Base-by-base conservation (phyloP, 2,113 vertebrate species). In the Stigmatopora nigra region DNA sequence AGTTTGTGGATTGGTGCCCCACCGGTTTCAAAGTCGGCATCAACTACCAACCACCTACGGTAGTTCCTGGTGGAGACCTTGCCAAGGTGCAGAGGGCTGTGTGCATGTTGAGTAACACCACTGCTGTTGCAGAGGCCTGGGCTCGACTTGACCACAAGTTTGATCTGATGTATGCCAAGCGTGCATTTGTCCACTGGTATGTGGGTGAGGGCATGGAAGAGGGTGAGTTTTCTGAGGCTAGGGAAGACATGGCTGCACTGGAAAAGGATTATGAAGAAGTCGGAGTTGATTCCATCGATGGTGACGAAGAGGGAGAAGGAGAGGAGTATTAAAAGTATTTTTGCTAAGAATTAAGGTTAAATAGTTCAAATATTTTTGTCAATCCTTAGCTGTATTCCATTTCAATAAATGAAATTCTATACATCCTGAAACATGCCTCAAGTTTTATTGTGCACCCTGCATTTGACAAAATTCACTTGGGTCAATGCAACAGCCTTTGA, bases 191-290 rank as follows among this genome's bases (percentile, higher is more conserved):
- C 35, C 91, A 93, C 82, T 92, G 92, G 91, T 92, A 92, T 12
- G 90, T 93, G 45, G 91, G 91, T 31, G 91, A 92, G 76, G 92
- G 91, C 17, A 92, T 89, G 91, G 92, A 92, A 88, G 92, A 92
- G 72, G 91, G 82, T 12, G 82, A 84, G 69, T 84, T 84, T 69
- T 84, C 82, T 0, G 82, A 84, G 62, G 82, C 82, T 71, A 72
- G 82, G 22, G 82, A 84, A 61, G 82, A 84, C 16, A 84, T 84
- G 82, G 82, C 82, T 0, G 82, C 82, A 59, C 71, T 84, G 64
- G 82, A 84, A 71, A 84, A 84, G 10, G 82, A 84, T 82, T 84
- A 93, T 45, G 92, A 93, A 38, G 92, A 92, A 71, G 92, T 93
- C 14, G 92, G 92, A 75, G 90, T 92, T 0, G 94, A 95, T 45